Evolutionary conservation across 2,113 vertebrate species (phyloP), one percentile per base, ranked within the genome.

Genomic region (Gopherus flavomarginatus): DNA sequence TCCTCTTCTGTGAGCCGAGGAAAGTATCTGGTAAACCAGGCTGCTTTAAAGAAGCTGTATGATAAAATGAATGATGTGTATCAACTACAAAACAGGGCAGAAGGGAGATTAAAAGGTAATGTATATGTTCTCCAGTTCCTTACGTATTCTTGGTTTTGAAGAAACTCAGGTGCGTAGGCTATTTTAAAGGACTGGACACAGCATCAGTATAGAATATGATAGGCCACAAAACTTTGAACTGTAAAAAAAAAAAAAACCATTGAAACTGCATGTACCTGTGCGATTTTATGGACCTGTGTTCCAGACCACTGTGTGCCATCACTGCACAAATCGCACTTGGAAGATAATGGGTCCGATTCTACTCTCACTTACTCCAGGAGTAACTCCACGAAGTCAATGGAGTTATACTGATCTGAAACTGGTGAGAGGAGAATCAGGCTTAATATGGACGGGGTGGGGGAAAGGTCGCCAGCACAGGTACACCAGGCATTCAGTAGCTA

Each of bases 31-130:
- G 50, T 12, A n/a, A 83, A 56, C 49, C 7, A 5, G 52, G 52
- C 26, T 29, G 82, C 69, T 80, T 44, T 69, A 5, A 1, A 12
- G 52, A 38, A 78, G 57, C 82, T 75, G 62, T 1, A 0, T 21
- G 2, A 47, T 49, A 7, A 49, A 44, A 2, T 0, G 7, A 22
- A 5, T 11, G 17, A 24, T 2, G 22, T 12, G 8, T n/a, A 27
- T n/a, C 35, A 6, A 47, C 26, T 16, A 14, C 2, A 11, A 59
- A 35, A 19, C 42, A 77, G 21, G 50, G 88, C 24, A 85, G 29
- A 57, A 44, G 22, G 81, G 85, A 42, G 31, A 44, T 13, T 5
- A 22, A 29, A 77, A n/a, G 42, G 42, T 22, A 85, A 2, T 14
- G 11, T 26, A 65, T 1, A 0, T 56, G 26, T 77, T 65, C 22